Evolutionary conservation across 1,140 invertebrate genomes (phyloP).

Genomic region (Pteromalus puparum): DNA sequence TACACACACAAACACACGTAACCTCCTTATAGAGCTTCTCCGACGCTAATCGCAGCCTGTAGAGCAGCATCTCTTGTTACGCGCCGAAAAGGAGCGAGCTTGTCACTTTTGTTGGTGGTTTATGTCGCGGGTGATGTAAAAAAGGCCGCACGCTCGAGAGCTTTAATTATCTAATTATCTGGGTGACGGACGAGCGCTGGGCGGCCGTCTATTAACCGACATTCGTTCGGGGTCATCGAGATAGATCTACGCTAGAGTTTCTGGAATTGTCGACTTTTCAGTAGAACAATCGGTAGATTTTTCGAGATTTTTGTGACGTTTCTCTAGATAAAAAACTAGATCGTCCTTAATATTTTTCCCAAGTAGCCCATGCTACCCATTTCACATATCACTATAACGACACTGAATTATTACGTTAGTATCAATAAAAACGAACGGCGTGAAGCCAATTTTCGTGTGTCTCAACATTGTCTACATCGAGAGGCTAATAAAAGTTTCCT

Average conservation of each 20-base stretch:
- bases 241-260: background rate
- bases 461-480: background rate
- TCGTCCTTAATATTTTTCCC: no score
- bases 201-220: constrained; percentile 24
- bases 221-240: constrained; percentile 12
- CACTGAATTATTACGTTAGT: background rate
- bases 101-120: constrained; percentile 25
- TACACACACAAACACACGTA: background rate
- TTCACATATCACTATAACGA: background rate
- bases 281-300: no score
- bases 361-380: background rate
- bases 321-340: no score
- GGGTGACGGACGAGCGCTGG: background rate
- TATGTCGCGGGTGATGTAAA: background rate
- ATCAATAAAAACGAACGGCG: background rate
- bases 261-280: constrained; percentile 14
- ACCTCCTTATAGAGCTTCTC: background rate
- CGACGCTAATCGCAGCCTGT: background rate
- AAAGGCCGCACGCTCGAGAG: background rate
- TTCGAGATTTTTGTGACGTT: no score
- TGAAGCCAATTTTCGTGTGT: no score
- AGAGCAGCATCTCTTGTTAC: background rate
- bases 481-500: background rate
- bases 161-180: constrained; percentile 42
- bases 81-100: background rate